Percentiles rank a stretch among this genome's conserved stretches.
Conservation (phyloP, 2,113 vertebrate genomes). For the Sisor rabdophorus region DNA sequence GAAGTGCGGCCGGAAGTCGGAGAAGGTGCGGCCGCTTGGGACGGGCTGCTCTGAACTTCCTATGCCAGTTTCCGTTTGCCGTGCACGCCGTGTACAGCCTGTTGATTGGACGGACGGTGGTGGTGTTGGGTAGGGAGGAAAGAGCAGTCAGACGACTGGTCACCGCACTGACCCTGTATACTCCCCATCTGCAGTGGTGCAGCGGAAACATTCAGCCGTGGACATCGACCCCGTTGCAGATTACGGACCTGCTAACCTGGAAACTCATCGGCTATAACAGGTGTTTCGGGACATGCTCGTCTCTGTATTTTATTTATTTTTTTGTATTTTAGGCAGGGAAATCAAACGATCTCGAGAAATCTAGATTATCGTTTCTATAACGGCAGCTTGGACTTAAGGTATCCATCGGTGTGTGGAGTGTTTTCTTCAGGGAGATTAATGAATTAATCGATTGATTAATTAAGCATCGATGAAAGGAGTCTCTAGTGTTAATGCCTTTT, state of each 20-base stretch:
- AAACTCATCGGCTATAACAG: conserved; percentile 91
- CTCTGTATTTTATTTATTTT: neutral
- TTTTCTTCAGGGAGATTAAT: no score
- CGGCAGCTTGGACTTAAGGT: neutral
- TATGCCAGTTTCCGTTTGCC: conserved; percentile 86
- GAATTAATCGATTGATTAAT: no score
- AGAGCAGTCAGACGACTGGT: conserved; percentile 76
- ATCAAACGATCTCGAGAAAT: neutral
- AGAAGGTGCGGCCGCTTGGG: conserved; percentile 74
- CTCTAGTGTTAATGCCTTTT: neutral
- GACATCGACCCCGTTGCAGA: conserved; percentile 77
- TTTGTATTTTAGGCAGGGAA: neutral
- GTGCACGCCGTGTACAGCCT: conserved; percentile 89
- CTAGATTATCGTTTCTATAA: neutral
- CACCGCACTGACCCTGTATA: conserved; percentile 82
- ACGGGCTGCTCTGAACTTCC: conserved; percentile 81
- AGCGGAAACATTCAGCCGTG: conserved; percentile 76
- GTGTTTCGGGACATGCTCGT: conserved; percentile 58
- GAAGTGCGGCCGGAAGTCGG: conserved; percentile 40
- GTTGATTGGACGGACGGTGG: conserved; percentile 84
- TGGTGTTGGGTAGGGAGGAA: conserved; percentile 84
- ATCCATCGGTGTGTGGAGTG: neutral
- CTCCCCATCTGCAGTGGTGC: conserved; percentile 69
- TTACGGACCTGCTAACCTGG: conserved; percentile 90
- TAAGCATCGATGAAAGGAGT: neutral